These are phyloP conservation scores for Circaetus gallicus DNA, from an alignment of 2,113 vertebrate genomes.

Conservation along the genomic window DNA sequence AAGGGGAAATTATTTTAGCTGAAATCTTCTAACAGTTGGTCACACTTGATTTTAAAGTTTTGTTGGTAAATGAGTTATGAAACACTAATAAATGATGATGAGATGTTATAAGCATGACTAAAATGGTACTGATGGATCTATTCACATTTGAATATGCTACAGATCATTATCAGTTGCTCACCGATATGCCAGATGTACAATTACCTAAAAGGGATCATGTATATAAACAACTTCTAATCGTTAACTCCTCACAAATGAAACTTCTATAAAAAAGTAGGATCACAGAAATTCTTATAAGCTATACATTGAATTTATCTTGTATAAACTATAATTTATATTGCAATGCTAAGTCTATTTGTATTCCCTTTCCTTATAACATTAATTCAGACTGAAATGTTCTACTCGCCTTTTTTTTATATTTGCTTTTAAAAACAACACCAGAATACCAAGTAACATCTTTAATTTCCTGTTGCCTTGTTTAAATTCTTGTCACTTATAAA, in stretches of 20 bases:
- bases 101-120: neutral
- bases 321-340: neutral
- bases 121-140: neutral
- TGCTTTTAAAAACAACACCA: neutral
- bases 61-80: neutral
- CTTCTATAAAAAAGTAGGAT: neutral
- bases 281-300: neutral
- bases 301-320: neutral
- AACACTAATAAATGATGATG: neutral
- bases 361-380: neutral
- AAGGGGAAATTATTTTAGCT: neutral
- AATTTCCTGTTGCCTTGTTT: constrained; percentile 16
- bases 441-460: neutral
- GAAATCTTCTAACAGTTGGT: neutral
- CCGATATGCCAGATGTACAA: neutral
- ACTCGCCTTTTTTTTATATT: neutral
- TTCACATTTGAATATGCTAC: neutral
- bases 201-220: neutral
- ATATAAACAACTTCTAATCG: neutral
- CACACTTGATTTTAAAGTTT: neutral
- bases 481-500: neutral
- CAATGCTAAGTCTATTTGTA: neutral
- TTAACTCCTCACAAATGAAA: neutral
- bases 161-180: neutral
- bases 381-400: neutral